Conservation (phyloP, 2,888 invertebrate species). For the Drosophila lacicola region DNA sequence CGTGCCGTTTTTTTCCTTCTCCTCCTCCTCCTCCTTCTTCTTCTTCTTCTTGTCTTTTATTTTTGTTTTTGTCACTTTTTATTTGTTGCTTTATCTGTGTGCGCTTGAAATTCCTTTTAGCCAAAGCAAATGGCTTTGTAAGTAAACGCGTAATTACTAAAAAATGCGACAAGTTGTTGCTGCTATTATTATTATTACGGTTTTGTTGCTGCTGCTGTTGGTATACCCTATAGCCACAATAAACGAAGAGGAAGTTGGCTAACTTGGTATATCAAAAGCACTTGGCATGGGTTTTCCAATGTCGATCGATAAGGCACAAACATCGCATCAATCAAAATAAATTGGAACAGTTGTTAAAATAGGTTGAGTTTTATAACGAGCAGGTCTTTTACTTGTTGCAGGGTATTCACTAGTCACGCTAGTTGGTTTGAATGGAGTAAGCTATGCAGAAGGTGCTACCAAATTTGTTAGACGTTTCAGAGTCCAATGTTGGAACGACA, state of each 20-base stretch:
- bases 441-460: slow-evolving; percentile 1
- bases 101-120: slow-evolving; percentile 68
- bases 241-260: not conserved
- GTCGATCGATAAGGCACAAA: too few species aligned
- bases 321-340: not conserved
- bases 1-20: slow-evolving; percentile 57
- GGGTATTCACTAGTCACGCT: slow-evolving; percentile 5
- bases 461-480: slow-evolving; percentile 15
- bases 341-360: not conserved
- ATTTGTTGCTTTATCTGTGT: slow-evolving; percentile 42
- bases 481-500: slow-evolving; percentile 17
- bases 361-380: not conserved
- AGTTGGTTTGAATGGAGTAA: not conserved
- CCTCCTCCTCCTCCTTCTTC: slow-evolving; percentile 13
- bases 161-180: slow-evolving; percentile 70
- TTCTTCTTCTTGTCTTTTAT: slow-evolving; percentile 23
- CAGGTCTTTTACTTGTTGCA: not conserved
- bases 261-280: not conserved
- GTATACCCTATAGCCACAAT: slow-evolving; percentile 16
- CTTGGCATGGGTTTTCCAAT: not conserved
- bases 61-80: slow-evolving; percentile 43
- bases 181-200: slow-evolving; percentile 25
- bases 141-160: slow-evolving; percentile 75
- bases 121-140: slow-evolving; percentile 60
- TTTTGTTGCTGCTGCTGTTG: not conserved